These are phyloP conservation scores for Malurus melanocephalus DNA, from an alignment of 2,113 vertebrate genomes.

Conservation along the genomic window DNA sequence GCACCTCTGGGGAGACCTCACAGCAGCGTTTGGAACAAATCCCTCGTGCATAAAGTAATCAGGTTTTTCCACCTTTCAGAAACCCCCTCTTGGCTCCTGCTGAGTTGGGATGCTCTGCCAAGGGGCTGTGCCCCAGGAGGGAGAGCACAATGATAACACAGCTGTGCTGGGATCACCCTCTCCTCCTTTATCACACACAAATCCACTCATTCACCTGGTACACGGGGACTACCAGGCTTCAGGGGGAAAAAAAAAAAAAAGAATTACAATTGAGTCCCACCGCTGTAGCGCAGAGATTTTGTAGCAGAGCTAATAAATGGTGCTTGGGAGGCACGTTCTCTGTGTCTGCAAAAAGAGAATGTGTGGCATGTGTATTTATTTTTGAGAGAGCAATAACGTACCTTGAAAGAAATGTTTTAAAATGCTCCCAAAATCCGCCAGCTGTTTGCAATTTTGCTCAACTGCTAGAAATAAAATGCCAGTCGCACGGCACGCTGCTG, in stretches of 20 bases:
- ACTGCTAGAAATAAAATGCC: conserved; percentile 39
- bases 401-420: conserved; percentile 55
- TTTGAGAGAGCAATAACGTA: conserved; percentile 54
- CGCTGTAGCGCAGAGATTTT: not conserved
- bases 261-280: not conserved
- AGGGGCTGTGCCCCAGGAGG: not conserved
- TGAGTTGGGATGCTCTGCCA: not conserved
- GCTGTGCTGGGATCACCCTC: not conserved
- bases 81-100: not conserved
- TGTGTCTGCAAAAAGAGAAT: not conserved
- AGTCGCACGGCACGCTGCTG: not conserved
- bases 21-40: not conserved
- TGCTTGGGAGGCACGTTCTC: not conserved
- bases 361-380: conserved; percentile 30
- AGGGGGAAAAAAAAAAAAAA: fast-evolving
- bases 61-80: not conserved
- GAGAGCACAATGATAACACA: not conserved
- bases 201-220: not conserved
- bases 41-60: not conserved
- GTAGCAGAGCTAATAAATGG: not conserved
- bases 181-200: not conserved
- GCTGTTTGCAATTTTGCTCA: conserved; percentile 65
- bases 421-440: conserved; percentile 40
- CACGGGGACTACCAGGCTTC: not conserved
- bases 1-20: not conserved